Conservation (phyloP, 2,113 vertebrate genomes). For the Balaenoptera acutorostrata region DNA sequence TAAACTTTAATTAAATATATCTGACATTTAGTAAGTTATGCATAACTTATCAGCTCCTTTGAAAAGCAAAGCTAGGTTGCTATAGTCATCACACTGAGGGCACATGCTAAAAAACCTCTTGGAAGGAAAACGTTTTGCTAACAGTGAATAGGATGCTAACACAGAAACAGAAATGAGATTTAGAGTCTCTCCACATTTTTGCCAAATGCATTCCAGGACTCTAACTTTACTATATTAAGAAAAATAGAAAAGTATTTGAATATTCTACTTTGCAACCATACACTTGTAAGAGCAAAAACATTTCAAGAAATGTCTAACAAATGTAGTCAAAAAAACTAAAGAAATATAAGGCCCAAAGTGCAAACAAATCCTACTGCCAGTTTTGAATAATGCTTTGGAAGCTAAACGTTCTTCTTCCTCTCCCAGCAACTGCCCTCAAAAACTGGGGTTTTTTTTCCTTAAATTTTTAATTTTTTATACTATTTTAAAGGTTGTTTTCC, state of each 20-base stretch:
- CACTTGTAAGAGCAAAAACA: background rate
- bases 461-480: background rate
- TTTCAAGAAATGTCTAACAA: background rate
- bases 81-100: background rate
- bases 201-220: background rate
- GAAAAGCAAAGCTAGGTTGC: conserved; percentile 25
- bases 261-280: background rate
- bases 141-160: background rate
- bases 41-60: background rate
- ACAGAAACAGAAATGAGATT: background rate
- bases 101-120: background rate
- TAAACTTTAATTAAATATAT: background rate
- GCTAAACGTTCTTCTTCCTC: background rate
- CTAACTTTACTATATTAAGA: background rate
- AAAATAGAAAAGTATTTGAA: background rate
- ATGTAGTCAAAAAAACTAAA: background rate
- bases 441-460: background rate
- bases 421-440: background rate
- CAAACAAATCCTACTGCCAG: background rate
- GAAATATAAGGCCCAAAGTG: background rate
- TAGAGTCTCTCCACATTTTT: background rate
- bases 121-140: background rate
- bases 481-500: background rate
- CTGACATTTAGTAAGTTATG: background rate
- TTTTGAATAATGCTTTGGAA: background rate